Evolutionary conservation across 35 echinoderm and acorn worm species (phyloP).

Genomic region (Anneissia japonica): DNA sequence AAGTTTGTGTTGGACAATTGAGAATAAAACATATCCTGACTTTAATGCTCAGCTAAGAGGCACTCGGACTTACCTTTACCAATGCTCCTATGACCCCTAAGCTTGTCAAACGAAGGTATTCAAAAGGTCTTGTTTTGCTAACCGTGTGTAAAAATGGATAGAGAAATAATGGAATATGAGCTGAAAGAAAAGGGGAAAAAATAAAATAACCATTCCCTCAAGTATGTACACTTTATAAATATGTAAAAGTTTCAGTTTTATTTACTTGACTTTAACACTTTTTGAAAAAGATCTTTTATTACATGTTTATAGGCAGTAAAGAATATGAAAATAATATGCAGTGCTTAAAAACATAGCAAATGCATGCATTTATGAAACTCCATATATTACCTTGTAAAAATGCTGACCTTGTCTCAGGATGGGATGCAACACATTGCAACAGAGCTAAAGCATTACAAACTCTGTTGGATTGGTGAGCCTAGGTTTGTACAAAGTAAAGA

Average conservation of each 20-base stretch:
- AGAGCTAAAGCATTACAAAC: conserved; percentile 96
- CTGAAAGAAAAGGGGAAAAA: conserved; percentile 54
- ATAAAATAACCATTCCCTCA: no score
- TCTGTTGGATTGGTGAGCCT: conserved; percentile 99
- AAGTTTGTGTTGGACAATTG: no score
- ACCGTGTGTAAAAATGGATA: conserved; percentile 97
- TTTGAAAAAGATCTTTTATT: no score
- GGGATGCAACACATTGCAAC: conserved; percentile 95
- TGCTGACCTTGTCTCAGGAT: conserved; percentile 95
- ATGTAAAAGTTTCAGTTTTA: no score
- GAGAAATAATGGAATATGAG: conserved; percentile 86
- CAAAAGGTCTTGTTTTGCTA: conserved; percentile 92
- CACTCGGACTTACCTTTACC: conserved; percentile 62
- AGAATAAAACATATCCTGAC: no score
- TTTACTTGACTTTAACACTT: no score
- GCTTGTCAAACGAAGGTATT: conserved; percentile 83
- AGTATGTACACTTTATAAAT: no score
- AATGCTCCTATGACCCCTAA: conserved; percentile 93
- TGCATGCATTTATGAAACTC: no score
- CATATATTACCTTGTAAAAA: conserved; percentile 99
- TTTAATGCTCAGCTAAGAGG: background rate
- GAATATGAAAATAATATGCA: no score
- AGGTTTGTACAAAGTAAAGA: no score
- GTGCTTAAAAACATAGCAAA: no score
- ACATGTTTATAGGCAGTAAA: no score